Evolutionary conservation across 2,113 vertebrate genomes (phyloP).

Genomic region (Tauraco erythrolophus): DNA sequence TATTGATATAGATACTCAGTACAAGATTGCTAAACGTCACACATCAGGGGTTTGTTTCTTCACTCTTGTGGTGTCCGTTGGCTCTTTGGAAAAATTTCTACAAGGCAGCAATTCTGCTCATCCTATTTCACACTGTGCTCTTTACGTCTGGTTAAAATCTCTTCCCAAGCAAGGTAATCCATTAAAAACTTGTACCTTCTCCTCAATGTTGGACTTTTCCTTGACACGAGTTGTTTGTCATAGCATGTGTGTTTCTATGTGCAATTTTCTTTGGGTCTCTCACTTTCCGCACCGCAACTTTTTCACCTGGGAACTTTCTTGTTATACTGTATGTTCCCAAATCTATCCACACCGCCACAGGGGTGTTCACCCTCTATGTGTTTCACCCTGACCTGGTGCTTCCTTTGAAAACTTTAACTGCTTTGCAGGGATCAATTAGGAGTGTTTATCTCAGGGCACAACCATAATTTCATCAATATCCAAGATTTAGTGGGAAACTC

Average conservation of each 20-base stretch:
- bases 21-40: not conserved
- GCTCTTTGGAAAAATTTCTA: not conserved
- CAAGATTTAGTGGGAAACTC: not conserved
- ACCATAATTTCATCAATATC: not conserved
- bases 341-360: rapidly evolving
- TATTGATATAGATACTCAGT: not conserved
- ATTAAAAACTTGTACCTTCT: not conserved
- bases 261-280: not conserved
- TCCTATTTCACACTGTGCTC: rapidly evolving
- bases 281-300: not conserved
- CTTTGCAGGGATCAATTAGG: not conserved
- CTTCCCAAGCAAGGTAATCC: not conserved
- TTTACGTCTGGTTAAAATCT: not conserved
- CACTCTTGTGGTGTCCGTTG: not conserved
- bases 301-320: not conserved
- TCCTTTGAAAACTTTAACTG: not conserved
- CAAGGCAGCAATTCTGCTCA: not conserved
- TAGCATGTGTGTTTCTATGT: not conserved
- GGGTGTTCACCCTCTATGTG: not conserved
- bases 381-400: not conserved
- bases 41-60: not conserved
- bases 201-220: not conserved
- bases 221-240: not conserved
- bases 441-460: not conserved
- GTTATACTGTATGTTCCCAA: rapidly evolving